Conservation (phyloP, 2,888 invertebrate species). For the Volucella inflata region DNA sequence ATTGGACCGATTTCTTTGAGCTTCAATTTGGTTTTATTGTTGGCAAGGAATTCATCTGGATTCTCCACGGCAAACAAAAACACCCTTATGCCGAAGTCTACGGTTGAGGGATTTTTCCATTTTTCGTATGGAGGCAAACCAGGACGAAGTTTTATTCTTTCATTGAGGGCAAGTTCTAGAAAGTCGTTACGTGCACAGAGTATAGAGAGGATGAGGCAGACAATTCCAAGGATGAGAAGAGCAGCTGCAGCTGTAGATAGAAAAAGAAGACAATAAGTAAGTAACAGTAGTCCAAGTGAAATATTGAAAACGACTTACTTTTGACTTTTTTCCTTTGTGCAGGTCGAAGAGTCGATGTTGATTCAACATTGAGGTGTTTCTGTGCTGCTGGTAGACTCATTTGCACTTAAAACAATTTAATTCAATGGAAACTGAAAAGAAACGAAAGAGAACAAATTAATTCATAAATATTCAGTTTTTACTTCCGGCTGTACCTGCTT, state of each 20-base stretch:
- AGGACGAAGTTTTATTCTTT: constrained; percentile 67
- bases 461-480: no score
- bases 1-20: constrained; percentile 89
- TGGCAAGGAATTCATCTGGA: constrained; percentile 87
- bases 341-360: background rate
- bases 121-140: constrained; percentile 63
- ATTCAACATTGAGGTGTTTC: constrained; percentile 46
- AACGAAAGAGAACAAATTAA: background rate
- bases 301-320: constrained; percentile 24
- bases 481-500: no score
- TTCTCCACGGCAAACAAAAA: constrained; percentile 92
- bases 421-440: background rate
- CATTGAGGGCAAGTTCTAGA: constrained; percentile 54
- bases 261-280: background rate
- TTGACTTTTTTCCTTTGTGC: constrained; percentile 24
- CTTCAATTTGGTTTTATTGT: constrained; percentile 86
- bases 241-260: constrained; percentile 20
- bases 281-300: background rate
- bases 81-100: constrained; percentile 82
- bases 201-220: constrained; percentile 20
- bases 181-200: constrained; percentile 50
- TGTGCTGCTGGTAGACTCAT: constrained; percentile 56
- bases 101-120: constrained; percentile 48
- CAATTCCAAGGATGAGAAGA: constrained; percentile 39
- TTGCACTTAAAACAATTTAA: background rate